Evolutionary conservation across 2,113 vertebrate genomes (phyloP).

Genomic region (Chrysemys picta): DNA sequence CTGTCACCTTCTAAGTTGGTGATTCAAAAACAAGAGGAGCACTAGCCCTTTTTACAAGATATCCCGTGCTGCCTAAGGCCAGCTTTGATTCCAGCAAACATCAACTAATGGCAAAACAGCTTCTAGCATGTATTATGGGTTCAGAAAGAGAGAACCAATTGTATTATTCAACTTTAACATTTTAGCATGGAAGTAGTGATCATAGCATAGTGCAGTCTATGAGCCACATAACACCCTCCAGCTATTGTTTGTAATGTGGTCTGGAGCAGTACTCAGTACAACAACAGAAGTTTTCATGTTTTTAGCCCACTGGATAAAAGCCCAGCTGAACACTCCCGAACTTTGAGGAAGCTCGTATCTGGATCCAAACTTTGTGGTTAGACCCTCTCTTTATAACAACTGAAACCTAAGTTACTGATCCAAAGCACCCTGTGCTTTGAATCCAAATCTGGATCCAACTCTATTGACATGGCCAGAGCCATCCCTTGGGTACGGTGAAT

Average conservation of each 20-base stretch:
- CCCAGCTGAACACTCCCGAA: too few species aligned
- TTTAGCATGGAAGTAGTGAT: background rate
- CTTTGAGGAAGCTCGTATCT: too few species aligned
- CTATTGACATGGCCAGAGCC: too few species aligned
- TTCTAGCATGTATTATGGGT: background rate
- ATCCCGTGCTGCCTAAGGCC: background rate
- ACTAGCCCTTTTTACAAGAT: background rate
- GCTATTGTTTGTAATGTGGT: background rate
- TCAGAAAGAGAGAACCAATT: constrained; percentile 3
- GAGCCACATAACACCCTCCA: background rate
- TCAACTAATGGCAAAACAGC: background rate
- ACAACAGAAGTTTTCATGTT: too few species aligned
- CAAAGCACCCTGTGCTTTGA: too few species aligned
- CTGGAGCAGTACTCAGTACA: background rate
- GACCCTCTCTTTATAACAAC: too few species aligned
- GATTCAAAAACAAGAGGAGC: background rate
- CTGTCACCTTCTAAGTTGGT: background rate
- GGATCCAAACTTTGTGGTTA: too few species aligned
- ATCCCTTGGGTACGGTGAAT: too few species aligned
- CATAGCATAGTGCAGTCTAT: background rate
- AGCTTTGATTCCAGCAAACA: background rate
- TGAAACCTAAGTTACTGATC: too few species aligned
- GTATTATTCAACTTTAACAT: constrained; percentile 2
- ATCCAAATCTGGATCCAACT: too few species aligned
- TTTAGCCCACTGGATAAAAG: too few species aligned